Base-by-base conservation (phyloP, 2,888 invertebrate species). In the Choristoneura rosaceana region DNA sequence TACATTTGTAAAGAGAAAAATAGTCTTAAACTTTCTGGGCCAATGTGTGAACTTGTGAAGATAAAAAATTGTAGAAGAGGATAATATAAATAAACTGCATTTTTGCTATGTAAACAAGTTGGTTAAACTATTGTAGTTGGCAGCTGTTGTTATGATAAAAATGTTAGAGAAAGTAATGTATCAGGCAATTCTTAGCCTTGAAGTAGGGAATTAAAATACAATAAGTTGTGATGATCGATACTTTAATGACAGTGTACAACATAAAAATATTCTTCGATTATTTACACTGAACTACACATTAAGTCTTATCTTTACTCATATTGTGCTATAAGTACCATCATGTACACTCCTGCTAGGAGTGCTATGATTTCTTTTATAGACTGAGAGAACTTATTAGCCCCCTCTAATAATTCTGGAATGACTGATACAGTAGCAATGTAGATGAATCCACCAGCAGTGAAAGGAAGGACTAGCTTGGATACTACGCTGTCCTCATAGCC, bases 351-450 rank as follows among this genome's bases (percentile, higher is more conserved):
- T 71, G 97, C 95, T 58, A 99, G 90, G 77, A 99, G 93, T 38
- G 99, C 98, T 62, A 96, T 82, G 75, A 99, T 97, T 95, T 99
- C 99, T 88, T 97, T 97, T 9, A 99, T 93, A 58, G 98, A 98
- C 87, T 99, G 99, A 84, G 96, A 95, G 69, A 99, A 95, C 84
- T 97, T 97, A 4, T 96, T 96, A n/a, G 96, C 95, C 83, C 99
- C 98, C 86, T 98, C 97, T 77, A 99, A 94, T 62, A 99, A 95
- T 91, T 99, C 99, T 9, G 99, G 99, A 85, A 99, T 98, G 33
- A 99, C 99, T 76, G 99, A 99, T 0, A 99, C 99, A 17, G 99
- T 98, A 25, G 99, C 99, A 82, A 99, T 99, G 89, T 99, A 99
- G 88, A 99, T 99, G 87, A 99, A 99, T n/a, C 99, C 99, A 76